A percentile compares a stretch with the other conserved stretches of the same genome.
phyloP scores from a whole-genome alignment of 2,888 invertebrate species.

The Bursaphelenchus okinawaensis region DNA sequence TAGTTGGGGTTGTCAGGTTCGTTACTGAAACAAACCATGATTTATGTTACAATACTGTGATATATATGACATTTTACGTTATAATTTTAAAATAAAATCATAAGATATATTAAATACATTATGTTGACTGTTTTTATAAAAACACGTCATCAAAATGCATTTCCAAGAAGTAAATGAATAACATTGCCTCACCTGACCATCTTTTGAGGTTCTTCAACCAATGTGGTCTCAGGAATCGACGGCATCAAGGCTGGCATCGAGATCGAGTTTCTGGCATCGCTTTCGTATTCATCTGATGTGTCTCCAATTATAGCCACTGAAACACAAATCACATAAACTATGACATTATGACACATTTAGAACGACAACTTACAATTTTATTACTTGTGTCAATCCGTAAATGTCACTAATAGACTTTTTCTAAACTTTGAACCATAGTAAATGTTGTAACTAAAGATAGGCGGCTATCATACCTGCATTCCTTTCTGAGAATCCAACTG shows the following conservation, averaged over 20 bases:
- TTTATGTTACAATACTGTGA: not conserved
- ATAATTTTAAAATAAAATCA: not conserved
- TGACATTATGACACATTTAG: not conserved
- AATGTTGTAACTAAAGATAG: not conserved
- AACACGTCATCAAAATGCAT: too few relatives aligned
- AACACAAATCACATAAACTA: constrained; percentile 2
- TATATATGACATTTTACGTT: not conserved
- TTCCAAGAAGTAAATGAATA: too few relatives aligned
- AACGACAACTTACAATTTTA: too few relatives aligned
- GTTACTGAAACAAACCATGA: not conserved
- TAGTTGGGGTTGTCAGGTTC: constrained; percentile 20
- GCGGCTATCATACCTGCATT: constrained; percentile 52
- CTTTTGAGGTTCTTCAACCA: constrained; percentile 3
- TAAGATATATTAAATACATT: not conserved
- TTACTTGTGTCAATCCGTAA: too few relatives aligned
- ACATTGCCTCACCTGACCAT: constrained; percentile 6
- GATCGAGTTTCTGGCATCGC: constrained; percentile 8
- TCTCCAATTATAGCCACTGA: constrained; percentile 54
- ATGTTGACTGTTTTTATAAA: too few relatives aligned
- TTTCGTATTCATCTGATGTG: constrained; percentile 53
- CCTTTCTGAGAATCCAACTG: constrained; percentile 56
- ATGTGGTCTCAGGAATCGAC: constrained; percentile 16
- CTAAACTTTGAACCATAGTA: not conserved
- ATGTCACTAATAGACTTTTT: too few relatives aligned
- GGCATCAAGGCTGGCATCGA: not conserved